These are phyloP conservation scores for Macrosiphum euphorbiae DNA, from an alignment of 2,888 invertebrate genomes.

Conservation along the genomic window DNA sequence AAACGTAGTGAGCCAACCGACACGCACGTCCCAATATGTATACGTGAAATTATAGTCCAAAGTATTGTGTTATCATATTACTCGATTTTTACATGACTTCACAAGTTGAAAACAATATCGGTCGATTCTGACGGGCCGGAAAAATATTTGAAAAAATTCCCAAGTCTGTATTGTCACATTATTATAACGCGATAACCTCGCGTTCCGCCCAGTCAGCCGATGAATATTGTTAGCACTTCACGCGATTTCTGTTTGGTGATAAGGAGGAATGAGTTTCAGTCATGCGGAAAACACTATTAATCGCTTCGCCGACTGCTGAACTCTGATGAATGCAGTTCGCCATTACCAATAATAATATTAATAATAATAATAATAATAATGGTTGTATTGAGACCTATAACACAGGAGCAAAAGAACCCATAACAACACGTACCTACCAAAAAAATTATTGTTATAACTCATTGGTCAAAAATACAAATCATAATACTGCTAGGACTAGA, in stretches of 20 bases:
- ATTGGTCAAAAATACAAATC: background rate
- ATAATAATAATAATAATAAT: conserved; percentile 16
- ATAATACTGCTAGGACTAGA: background rate
- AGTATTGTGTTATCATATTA: background rate
- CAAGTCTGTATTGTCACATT: conserved; percentile 10
- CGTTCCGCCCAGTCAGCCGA: conserved; percentile 40
- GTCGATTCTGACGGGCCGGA: background rate
- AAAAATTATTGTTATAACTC: background rate
- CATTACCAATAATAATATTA: background rate
- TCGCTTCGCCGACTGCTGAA: conserved; percentile 39
- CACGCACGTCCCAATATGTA: background rate
- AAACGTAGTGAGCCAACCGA: background rate
- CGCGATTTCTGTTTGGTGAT: conserved; percentile 41
- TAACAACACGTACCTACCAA: background rate
- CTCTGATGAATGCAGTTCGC: conserved; percentile 10
- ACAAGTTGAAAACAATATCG: conserved; percentile 57
- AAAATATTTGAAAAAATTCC: conserved; percentile 12
- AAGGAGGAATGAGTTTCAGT: conserved; percentile 5
- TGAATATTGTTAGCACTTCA: conserved; percentile 36
- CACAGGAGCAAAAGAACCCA: background rate
- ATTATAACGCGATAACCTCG: conserved; percentile 46
- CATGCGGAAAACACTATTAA: conserved; percentile 57
- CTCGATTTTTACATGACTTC: conserved; percentile 45
- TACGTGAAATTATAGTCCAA: background rate
- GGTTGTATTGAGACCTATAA: background rate